Conservation (phyloP, 2,888 invertebrate species). For the Tanytarsus gracilentus region DNA sequence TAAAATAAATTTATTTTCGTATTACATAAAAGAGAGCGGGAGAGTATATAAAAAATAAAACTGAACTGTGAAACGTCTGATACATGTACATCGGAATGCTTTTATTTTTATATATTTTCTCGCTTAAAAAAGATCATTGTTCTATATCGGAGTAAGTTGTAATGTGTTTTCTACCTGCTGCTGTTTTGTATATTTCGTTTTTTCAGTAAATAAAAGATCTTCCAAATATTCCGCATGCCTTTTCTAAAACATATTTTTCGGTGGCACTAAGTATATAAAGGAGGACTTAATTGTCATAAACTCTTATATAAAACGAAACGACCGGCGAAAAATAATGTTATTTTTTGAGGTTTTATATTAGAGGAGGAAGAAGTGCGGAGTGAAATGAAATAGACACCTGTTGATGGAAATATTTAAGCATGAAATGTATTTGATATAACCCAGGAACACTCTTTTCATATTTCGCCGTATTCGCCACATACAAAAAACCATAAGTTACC, state of each 20-base stretch:
- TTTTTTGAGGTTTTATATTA: background rate
- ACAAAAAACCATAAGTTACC: slow-evolving; percentile 25
- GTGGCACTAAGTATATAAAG: background rate
- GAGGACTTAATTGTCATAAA: slow-evolving; percentile 23
- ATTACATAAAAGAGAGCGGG: slow-evolving; percentile 23
- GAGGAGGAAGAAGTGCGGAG: background rate
- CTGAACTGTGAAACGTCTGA: slow-evolving; percentile 24
- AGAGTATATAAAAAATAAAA: slow-evolving; percentile 19
- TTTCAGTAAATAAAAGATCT: too few species aligned
- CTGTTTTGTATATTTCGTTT: too few species aligned
- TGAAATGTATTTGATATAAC: slow-evolving; percentile 17
- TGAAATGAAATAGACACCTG: slow-evolving; percentile 24
- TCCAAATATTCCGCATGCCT: too few species aligned
- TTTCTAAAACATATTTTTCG: too few species aligned
- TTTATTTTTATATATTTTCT: too few species aligned
- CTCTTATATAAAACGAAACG: background rate
- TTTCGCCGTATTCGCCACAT: too few species aligned
- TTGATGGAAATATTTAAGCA: slow-evolving; percentile 25
- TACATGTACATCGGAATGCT: slow-evolving; percentile 9
- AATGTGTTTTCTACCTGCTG: slow-evolving; percentile 27
- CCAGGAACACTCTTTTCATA: too few species aligned
- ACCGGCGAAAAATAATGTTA: slow-evolving; percentile 2
- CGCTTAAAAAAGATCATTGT: slow-evolving; percentile 27
- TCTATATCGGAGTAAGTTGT: slow-evolving; percentile 20
- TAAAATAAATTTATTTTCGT: slow-evolving; percentile 25